Evolutionary conservation across 2,888 invertebrate genomes (phyloP), one percentile per base, ranked within the genome.

Genomic region (Stenoptilia bipunctidactyla): DNA sequence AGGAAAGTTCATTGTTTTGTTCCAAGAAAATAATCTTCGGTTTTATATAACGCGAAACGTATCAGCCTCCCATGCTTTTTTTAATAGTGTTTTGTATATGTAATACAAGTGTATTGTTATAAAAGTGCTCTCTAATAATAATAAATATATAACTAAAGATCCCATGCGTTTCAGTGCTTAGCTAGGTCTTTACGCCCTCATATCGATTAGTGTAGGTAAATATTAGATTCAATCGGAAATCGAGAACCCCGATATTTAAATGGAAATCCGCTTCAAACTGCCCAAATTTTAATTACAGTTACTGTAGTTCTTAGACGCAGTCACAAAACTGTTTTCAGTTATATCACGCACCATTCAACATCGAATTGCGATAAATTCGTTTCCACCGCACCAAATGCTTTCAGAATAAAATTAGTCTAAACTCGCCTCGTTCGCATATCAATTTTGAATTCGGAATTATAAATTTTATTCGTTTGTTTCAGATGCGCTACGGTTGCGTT

Each of bases 311-410:
- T 59, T 61, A 54, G 47, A 49, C 38, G 44, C 39, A 20, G 20
- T 8, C 20, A 8, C 20, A 8, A 8, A 20, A 20, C 20, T 8
- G 20, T 20, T 55, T 53, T 50, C 55, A 68, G 63, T 66, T 53
- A 47, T 57, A 62, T 68, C 70, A 69, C 68, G 66, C 59, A 53
- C 61, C 48, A 48, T 51, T 53, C 52, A 53, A 55, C 58, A 59
- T 48, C 55, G 56, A 61, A 64, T 61, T 57, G 60, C 53, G 52
- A 47, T 51, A 49, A 51, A 51, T 53, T 55, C 20, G 20, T 20
- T 20, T 56, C 54, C 55, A 56, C 48, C 51, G 47, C 44, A 46
- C 56, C 43, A 49, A 56, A 58, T 51, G 53, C 47, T 53, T 52
- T 50, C 40, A 33, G 55, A 56, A 45, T 50, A 48, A 48, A 56